These are phyloP conservation scores for Aleiodes leptofemur DNA, from an alignment of 2,888 invertebrate species.

Conservation along the genomic window DNA sequence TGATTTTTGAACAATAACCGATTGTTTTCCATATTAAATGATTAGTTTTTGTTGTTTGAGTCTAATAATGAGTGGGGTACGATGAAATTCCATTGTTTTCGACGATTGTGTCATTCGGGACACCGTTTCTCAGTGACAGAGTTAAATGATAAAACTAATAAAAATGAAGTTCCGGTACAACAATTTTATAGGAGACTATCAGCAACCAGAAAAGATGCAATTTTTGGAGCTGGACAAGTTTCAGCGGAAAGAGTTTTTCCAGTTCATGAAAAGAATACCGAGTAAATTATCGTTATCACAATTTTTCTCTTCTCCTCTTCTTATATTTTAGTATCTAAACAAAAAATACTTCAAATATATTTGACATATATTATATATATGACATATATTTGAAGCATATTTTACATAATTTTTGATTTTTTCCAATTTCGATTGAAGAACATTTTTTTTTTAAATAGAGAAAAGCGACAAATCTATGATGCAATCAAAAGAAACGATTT, in stretches of 20 bases:
- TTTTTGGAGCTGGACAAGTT: constrained; percentile 58
- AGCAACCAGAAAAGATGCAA: constrained; percentile 57
- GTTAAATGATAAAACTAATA: background rate
- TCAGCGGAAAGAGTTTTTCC: constrained; percentile 37
- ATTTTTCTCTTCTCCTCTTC: background rate
- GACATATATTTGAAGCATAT: no score
- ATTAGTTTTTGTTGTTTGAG: background rate
- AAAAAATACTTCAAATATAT: background rate
- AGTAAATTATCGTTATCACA: constrained; percentile 49
- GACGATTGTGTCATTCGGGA: constrained; percentile 32
- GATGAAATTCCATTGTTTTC: constrained; percentile 53
- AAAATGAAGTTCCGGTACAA: constrained; percentile 35
- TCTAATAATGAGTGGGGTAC: constrained; percentile 11
- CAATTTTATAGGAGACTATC: constrained; percentile 58
- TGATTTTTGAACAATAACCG: no score
- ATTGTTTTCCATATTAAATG: background rate
- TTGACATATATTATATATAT: background rate
- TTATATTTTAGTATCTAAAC: background rate
- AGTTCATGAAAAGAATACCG: constrained; percentile 53
- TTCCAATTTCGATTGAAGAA: background rate
- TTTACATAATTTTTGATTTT: no score
- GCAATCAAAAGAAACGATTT: constrained; percentile 89
- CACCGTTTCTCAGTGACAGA: constrained; percentile 39
- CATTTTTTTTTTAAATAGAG: constrained; percentile 69
- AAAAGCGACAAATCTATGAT: constrained; percentile 79